Evolutionary conservation across 2,888 invertebrate species (phyloP), one percentile per base, ranked within the genome.

Genomic region (Byasa hedistus): DNA sequence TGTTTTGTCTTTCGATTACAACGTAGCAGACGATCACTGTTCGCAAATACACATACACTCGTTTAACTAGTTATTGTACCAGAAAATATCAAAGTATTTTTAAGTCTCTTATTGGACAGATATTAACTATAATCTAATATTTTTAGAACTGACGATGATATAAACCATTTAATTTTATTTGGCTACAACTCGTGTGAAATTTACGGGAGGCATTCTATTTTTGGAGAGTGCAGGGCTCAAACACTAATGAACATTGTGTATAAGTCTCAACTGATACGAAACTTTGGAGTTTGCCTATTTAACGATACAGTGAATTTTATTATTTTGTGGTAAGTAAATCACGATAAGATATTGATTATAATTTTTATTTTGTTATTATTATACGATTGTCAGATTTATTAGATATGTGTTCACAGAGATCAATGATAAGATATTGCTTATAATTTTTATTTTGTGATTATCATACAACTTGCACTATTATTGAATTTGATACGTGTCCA

Each of bases 151-250:
- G 64, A 64, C 64, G 69, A 64, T 64, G 51, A 22, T 52, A 27
- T 57, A 12, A 24, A 66, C n/a, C 5, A 55, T 57, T 44, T 56
- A 61, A 66, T 69, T 36, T 54, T 63, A 62, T 61, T 64, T 69
- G 39, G 59, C 24, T 63, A 62, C 48, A 64, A 65, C 61, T 55
- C 52, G 61, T 60, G 61, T 58, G 55, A 21, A 63, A 67, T 70
- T 68, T 69, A 75, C 71, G 72, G 72, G 73, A 75, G 76, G 73
- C 66, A 69, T 71, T 73, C 75, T 84, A 83, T 83, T 79, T 82
- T 80, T 80, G 79, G 80, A 76, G 66, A 64, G 68, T 72, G 69
- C 63, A 57, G 51, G 39, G 52, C 69, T 70, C 68, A 66, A 70
- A 69, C 71, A 68, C 71, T 70, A 63, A 80, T 79, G 79, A 74